A percentile compares a stretch with the other conserved stretches of the same genome.
These are phyloP conservation scores for Germaria angustata DNA, from an alignment of 2,888 invertebrate species.

Conservation along the genomic window DNA sequence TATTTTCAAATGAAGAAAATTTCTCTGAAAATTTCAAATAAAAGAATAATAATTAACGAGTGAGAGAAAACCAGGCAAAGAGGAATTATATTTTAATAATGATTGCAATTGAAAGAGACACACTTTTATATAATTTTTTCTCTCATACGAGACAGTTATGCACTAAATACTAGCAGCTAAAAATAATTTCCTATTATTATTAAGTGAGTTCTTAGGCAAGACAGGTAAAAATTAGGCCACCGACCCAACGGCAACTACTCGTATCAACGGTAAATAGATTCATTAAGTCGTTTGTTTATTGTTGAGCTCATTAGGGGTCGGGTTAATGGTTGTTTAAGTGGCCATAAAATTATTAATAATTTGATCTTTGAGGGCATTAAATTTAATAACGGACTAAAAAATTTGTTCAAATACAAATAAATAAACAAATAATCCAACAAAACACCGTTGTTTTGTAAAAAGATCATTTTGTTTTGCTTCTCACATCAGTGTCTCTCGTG, in stretches of 20 bases:
- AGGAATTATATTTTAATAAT: not conserved
- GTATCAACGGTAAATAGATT: not conserved
- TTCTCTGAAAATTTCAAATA: constrained; percentile 30
- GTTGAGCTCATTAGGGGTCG: not conserved
- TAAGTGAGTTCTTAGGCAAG: not conserved
- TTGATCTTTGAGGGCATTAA: not conserved
- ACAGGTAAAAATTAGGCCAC: not conserved
- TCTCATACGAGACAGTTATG: constrained; percentile 31
- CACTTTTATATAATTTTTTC: constrained; percentile 10
- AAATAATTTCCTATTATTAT: constrained; percentile 9
- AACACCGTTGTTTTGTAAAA: not conserved
- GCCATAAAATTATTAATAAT: not conserved
- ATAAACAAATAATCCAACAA: not conserved
- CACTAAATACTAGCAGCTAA: constrained; percentile 41
- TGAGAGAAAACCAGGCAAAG: not conserved
- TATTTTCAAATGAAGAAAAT: constrained; percentile 5
- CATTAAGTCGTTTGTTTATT: not conserved
- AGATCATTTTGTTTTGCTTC: not conserved
- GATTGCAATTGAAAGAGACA: not conserved
- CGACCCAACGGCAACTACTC: not conserved
- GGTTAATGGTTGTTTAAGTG: constrained; percentile 7
- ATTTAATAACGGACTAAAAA: not conserved
- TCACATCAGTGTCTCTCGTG: not conserved
- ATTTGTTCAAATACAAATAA: not conserved
- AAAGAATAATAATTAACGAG: constrained; percentile 10